Evolutionary conservation across 2,113 vertebrate genomes (phyloP).

Genomic region (Megalops atlanticus): DNA sequence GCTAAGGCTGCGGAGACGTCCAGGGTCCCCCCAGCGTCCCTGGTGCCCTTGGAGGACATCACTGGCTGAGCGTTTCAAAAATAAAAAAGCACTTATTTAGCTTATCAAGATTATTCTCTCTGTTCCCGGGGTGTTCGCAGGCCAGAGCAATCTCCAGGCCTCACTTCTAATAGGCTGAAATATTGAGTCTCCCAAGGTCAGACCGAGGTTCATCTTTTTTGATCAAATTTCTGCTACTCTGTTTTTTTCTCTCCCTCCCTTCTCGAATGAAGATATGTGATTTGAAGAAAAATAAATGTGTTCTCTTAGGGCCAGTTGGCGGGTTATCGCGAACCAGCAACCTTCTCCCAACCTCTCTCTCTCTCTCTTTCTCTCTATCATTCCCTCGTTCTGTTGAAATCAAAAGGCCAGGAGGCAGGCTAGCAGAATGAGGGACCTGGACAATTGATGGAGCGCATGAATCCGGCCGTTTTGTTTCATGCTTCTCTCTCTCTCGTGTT

Average conservation of each 20-base stretch:
- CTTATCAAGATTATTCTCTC: slow-evolving; percentile 59
- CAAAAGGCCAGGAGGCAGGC: slow-evolving; percentile 31
- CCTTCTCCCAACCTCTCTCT: slow-evolving; percentile 17
- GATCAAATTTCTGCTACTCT: slow-evolving; percentile 59
- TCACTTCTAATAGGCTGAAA: slow-evolving; percentile 55
- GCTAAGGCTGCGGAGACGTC: neutral
- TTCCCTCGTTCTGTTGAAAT: slow-evolving; percentile 6
- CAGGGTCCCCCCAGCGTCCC: slow-evolving; percentile 31
- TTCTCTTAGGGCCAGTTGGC: slow-evolving; percentile 37
- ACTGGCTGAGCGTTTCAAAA: slow-evolving; percentile 21
- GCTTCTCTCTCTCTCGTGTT: neutral
- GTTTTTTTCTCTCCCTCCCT: slow-evolving; percentile 21
- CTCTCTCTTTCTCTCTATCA: neutral
- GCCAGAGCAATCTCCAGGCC: slow-evolving; percentile 49
- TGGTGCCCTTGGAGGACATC: slow-evolving; percentile 43
- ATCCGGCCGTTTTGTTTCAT: slow-evolving; percentile 6
- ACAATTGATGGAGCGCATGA: slow-evolving; percentile 12
- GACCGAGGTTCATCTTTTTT: slow-evolving; percentile 58
- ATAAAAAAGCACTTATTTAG: slow-evolving; percentile 39
- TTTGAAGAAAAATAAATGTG: slow-evolving; percentile 33
- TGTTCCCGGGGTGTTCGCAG: slow-evolving; percentile 45
- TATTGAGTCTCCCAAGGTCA: slow-evolving; percentile 60
- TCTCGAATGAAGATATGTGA: slow-evolving; percentile 52
- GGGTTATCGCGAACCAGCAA: slow-evolving; percentile 30
- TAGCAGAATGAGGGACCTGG: slow-evolving; percentile 21